phyloP scores from a whole-genome alignment of 2,113 vertebrate genomes.

The Ctenodactylus gundi region DNA sequence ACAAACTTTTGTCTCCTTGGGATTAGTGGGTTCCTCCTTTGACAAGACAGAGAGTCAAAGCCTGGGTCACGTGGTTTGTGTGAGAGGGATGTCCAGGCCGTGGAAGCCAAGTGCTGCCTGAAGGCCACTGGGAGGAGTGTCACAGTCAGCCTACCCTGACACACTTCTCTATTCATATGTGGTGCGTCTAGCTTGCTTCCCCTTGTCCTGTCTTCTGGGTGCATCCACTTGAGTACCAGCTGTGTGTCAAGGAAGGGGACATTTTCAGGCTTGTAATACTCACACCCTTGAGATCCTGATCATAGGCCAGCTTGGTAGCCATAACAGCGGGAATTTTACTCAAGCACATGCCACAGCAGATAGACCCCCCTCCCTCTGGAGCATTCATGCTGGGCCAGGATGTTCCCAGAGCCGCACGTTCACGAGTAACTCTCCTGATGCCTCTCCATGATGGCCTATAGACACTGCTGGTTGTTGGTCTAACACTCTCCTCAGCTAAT shows the following conservation, averaged over 20 bases:
- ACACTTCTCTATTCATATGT: not conserved
- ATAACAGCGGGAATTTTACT: not conserved
- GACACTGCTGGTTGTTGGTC: not conserved
- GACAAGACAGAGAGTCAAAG: not conserved
- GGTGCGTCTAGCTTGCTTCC: not conserved
- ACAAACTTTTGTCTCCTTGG: not conserved
- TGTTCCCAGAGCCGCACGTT: not conserved
- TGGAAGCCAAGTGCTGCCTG: not conserved
- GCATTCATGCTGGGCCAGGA: not conserved
- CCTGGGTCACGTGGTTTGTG: fast-evolving
- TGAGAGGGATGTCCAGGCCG: not conserved
- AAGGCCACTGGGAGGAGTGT: not conserved
- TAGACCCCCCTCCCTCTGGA: not conserved
- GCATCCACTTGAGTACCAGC: not conserved
- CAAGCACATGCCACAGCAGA: not conserved
- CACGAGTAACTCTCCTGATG: fast-evolving
- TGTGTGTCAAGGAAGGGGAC: not conserved
- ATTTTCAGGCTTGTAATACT: not conserved
- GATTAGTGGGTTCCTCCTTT: not conserved
- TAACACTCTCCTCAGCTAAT: not conserved
- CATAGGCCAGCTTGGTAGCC: not conserved
- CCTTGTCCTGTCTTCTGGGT: not conserved
- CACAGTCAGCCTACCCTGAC: not conserved
- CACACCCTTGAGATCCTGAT: not conserved
- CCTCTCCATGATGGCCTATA: not conserved